These are phyloP conservation scores for Sparidentex hasta DNA, from an alignment of 2,797 vertebrate genomes.

Conservation along the genomic window DNA sequence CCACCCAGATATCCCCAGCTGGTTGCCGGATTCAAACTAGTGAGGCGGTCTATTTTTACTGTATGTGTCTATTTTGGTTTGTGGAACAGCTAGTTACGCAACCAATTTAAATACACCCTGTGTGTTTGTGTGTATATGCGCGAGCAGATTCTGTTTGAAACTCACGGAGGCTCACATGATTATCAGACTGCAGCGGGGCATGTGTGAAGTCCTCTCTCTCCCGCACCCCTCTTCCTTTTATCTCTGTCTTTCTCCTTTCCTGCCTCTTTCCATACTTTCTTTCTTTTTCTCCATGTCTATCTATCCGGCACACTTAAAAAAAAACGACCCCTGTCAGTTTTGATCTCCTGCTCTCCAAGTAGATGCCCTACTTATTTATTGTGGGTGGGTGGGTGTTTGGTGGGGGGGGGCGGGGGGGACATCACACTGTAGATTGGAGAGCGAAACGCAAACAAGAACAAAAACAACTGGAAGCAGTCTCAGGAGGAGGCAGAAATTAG, in stretches of 20 bases:
- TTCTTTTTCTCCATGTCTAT: constrained; percentile 28
- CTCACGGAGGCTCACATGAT: constrained; percentile 31
- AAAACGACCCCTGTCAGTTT: constrained; percentile 61
- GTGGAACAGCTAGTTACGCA: constrained; percentile 49
- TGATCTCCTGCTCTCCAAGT: constrained; percentile 58
- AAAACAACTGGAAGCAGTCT: constrained; percentile 24
- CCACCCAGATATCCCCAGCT: not conserved
- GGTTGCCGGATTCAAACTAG: constrained; percentile 10
- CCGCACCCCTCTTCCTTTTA: not conserved
- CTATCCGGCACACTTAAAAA: constrained; percentile 40
- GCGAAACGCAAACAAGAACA: constrained; percentile 44
- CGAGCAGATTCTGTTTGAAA: constrained; percentile 43
- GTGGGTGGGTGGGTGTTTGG: constrained; percentile 13
- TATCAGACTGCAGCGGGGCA: constrained; percentile 22
- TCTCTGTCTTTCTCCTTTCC: not conserved
- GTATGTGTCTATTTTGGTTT: constrained; percentile 45
- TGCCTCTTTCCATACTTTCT: not conserved
- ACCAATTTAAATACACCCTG: constrained; percentile 40
- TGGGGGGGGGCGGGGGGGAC: not conserved
- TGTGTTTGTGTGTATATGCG: constrained; percentile 25
- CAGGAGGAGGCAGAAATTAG: constrained; percentile 28
- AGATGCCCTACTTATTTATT: constrained; percentile 61
- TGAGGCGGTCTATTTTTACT: constrained; percentile 9
- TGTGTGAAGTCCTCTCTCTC: constrained; percentile 26
- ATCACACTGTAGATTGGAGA: constrained; percentile 39